A percentile compares a stretch with the other conserved stretches of the same genome.
These are phyloP conservation scores for Morone chrysops DNA, from an alignment of 2,113 vertebrate genomes.

Conservation along the genomic window DNA sequence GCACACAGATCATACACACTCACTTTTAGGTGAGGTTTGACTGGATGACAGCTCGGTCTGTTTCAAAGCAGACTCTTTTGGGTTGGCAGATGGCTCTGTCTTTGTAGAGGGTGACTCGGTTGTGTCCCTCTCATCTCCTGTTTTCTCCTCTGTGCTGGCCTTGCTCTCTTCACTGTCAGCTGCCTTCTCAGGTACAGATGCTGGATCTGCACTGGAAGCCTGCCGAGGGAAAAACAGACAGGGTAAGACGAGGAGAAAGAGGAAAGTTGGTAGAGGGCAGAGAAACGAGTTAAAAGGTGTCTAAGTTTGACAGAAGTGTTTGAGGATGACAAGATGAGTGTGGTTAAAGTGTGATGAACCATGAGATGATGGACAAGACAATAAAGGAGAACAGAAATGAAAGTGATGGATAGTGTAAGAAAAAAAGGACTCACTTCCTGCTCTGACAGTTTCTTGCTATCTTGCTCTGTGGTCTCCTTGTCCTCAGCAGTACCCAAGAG, in stretches of 20 bases:
- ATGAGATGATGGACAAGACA: conserved; percentile 23
- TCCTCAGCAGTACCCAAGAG: conserved; percentile 86
- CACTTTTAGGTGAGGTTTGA: conserved; percentile 74
- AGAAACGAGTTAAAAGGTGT: conserved; percentile 44
- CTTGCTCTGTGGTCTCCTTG: conserved; percentile 86
- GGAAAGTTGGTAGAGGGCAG: conserved; percentile 35
- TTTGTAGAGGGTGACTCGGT: conserved; percentile 70
- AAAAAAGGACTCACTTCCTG: conserved; percentile 82
- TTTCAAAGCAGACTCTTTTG: conserved; percentile 68
- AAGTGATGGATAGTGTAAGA: conserved; percentile 7
- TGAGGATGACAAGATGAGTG: conserved; percentile 4
- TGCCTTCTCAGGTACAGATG: conserved; percentile 76
- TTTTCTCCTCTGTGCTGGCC: conserved; percentile 81
- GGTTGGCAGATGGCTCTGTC: conserved; percentile 73
- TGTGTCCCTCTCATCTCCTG: conserved; percentile 82
- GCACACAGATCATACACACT: conserved; percentile 24
- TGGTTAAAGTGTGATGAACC: conserved; percentile 34
- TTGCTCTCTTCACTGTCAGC: conserved; percentile 79
- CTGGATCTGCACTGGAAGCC: conserved; percentile 73
- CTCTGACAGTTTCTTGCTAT: conserved; percentile 83
- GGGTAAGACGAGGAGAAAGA: conserved; percentile 15
- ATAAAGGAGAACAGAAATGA: conserved; percentile 9
- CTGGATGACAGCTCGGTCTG: conserved; percentile 69
- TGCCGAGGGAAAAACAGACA: conserved; percentile 47
- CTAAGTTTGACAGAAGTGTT: conserved; percentile 40